Evolutionary conservation across 2,113 vertebrate species (phyloP).

Genomic region (Otolemur garnettii): DNA sequence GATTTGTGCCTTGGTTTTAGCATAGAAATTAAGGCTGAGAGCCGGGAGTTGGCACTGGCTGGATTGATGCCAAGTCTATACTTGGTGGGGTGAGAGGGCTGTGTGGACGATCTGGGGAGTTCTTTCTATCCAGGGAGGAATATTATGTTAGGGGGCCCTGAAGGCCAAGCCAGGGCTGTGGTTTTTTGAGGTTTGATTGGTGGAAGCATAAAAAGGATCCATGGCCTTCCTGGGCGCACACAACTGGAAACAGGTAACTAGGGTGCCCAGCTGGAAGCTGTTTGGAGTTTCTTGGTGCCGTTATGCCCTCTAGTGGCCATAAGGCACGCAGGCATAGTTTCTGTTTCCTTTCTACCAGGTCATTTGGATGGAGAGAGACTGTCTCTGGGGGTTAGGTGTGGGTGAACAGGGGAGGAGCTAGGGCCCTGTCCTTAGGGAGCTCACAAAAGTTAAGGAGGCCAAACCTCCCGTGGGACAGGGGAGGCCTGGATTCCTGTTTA

Average conservation of each 20-base stretch:
- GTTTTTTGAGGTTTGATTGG: constrained; percentile 24
- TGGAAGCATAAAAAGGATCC: neutral
- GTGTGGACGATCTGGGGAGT: neutral
- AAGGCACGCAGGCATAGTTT: neutral
- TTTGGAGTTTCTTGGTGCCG: constrained; percentile 15
- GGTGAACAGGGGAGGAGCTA: neutral
- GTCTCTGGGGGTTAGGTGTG: neutral
- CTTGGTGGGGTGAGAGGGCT: fast-evolving
- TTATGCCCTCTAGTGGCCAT: constrained; percentile 66
- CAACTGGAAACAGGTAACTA: neutral
- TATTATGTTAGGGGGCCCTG: neutral
- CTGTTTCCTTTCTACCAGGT: neutral
- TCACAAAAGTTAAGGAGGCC: neutral
- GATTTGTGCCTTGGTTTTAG: neutral
- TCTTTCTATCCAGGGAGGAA: neutral
- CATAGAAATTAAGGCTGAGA: neutral
- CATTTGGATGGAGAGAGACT: neutral
- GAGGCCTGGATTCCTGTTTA: neutral
- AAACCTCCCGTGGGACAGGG: neutral
- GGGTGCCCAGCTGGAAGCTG: too few species aligned
- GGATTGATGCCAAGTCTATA: neutral
- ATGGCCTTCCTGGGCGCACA: neutral
- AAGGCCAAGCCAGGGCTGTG: neutral
- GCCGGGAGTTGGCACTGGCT: neutral
- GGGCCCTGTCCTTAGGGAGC: neutral